Base-by-base conservation (phyloP, 1,140 invertebrate genomes). In the Teleogryllus occipitalis region DNA sequence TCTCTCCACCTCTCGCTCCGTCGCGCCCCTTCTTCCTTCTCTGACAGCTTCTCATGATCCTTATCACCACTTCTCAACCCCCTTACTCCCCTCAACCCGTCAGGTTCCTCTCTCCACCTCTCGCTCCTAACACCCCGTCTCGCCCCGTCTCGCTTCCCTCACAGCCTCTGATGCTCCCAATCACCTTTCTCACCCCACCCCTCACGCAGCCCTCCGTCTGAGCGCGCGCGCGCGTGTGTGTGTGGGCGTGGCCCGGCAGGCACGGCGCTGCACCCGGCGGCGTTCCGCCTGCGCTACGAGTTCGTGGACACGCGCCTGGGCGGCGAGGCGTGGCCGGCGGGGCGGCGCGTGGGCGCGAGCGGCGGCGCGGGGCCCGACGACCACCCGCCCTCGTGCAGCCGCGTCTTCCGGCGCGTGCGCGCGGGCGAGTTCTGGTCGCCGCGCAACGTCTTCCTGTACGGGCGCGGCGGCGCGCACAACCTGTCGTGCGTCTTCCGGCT, bases 231-330 rank as follows among this genome's bases (percentile, higher is more conserved):
- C n/a, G n/a, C n/a, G 49, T 54, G 49, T 54, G 15, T 54, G 15
- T 8, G 15, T 54, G 49, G 8, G 49, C 15, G 8, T 54, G 15
- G 15, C 15, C 15, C 8, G 49, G 8, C 49, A 54, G 49, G 89
- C 7, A 90, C 89, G 18, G 88, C 88, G 12, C 85, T 90, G 12
- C 87, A 89, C 78, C 89, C 87, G 0, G 83, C 88, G 18, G 86
- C 82, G 27, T 85, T 83, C 75, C 80, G 87, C 22, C 87, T 89
- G 84, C 80, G 93, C 79, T 96, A 96, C 84, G 95, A 97, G 85
- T 96, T 97, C 82, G 91, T 96, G 5, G 93, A 95, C 83, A 95
- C 94, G 0, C 86, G 92, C 74, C 88, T 95, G 80, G 92, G 91
- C 22, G 93, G 93, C 4, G 91, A 93, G 77, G 85, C 87, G 0